Evolutionary conservation across 1,140 invertebrate species (phyloP).

Genomic region (Pissodes strobi): DNA sequence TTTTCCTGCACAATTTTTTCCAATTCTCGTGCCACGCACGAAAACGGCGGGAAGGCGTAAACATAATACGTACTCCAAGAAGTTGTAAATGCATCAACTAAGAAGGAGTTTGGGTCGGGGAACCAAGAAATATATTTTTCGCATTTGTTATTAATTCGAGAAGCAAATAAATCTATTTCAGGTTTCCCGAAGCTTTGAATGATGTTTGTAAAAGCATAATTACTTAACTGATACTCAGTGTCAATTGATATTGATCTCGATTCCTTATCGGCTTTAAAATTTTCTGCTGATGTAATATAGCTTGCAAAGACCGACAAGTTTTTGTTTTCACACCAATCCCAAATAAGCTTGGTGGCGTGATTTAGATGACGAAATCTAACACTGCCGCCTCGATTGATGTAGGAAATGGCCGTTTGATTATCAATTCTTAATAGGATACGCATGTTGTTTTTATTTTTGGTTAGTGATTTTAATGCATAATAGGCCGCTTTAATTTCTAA

Average conservation of each 20-base stretch:
- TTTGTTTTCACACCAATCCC: slow-evolving; percentile 46
- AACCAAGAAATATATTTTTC: slow-evolving; percentile 42
- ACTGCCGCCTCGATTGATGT: slow-evolving; percentile 39
- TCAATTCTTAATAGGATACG: slow-evolving; percentile 15
- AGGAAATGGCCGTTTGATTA: slow-evolving; percentile 1
- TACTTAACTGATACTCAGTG: slow-evolving; percentile 12
- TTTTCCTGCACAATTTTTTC: slow-evolving; percentile 43
- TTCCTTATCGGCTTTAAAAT: slow-evolving; percentile 4
- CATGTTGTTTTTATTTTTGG: slow-evolving; percentile 6
- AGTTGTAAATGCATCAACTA: slow-evolving; percentile 48
- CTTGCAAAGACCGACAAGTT: slow-evolving; percentile 27
- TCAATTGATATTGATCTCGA: slow-evolving; percentile 4
- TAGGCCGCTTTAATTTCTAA: no score
- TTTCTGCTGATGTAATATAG: slow-evolving; percentile 8
- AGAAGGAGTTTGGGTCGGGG: no score
- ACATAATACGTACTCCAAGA: slow-evolving; percentile 39
- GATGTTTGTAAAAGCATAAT: slow-evolving; percentile 8
- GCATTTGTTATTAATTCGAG: slow-evolving; percentile 17
- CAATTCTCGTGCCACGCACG: slow-evolving; percentile 35
- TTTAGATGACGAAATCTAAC: slow-evolving; percentile 35
- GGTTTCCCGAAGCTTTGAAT: slow-evolving; percentile 13
- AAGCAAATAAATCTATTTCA: slow-evolving; percentile 23
- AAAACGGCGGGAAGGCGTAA: slow-evolving; percentile 49
- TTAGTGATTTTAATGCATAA: slow-evolving; percentile 22
- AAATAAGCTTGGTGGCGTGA: slow-evolving; percentile 38